Percentiles rank a stretch among this genome's conserved stretches.
phyloP scores from a whole-genome alignment of 2,113 vertebrate genomes.

The Erpornis zantholeuca region DNA sequence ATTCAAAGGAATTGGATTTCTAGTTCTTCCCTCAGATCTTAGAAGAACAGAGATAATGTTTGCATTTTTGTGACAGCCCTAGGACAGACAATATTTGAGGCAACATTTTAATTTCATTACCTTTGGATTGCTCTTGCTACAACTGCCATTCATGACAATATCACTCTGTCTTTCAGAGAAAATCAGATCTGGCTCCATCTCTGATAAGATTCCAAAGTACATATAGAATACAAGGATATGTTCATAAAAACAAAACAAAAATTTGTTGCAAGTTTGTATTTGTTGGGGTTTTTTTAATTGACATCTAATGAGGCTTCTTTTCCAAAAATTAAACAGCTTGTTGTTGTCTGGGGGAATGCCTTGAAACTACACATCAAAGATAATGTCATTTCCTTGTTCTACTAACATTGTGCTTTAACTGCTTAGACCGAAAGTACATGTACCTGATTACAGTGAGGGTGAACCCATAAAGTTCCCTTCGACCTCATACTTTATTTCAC shows the following conservation, averaged over 20 bases:
- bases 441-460: neutral
- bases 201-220: neutral
- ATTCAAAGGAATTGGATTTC: neutral
- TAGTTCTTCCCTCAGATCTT: neutral
- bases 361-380: constrained; percentile 2
- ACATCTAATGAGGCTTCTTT: constrained; percentile 1
- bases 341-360: neutral
- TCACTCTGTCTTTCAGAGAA: neutral
- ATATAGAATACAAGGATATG: neutral
- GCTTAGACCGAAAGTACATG: neutral
- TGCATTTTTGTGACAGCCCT: neutral
- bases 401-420: constrained; percentile 31
- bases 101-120: neutral
- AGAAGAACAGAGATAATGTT: neutral
- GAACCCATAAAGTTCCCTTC: neutral
- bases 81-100: neutral
- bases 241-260: neutral
- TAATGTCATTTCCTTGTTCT: constrained; percentile 11
- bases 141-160: neutral
- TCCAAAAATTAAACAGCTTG: constrained; percentile 9
- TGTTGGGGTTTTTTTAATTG: neutral
- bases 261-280: neutral
- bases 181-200: neutral
- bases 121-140: neutral
- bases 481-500: neutral